Conservation (phyloP, 2,797 vertebrate species). For the Sebastiscus albofasciatus region DNA sequence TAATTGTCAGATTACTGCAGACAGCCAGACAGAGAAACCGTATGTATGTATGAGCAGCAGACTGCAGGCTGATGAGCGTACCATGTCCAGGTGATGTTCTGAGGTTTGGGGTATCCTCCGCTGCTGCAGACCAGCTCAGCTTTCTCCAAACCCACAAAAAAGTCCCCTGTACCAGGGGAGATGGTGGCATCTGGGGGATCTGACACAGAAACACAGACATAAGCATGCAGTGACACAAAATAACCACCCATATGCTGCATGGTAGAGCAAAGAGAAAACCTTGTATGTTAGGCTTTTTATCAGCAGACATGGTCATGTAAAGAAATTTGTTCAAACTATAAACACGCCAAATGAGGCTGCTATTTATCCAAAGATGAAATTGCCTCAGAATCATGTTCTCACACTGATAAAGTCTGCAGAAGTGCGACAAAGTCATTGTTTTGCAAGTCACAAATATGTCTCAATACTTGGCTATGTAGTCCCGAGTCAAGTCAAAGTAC, state of each 20-base stretch:
- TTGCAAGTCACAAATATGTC: not conserved
- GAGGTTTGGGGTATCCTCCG: slow-evolving; percentile 73
- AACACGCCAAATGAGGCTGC: not conserved
- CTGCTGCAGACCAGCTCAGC: slow-evolving; percentile 74
- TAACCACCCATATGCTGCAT: not conserved
- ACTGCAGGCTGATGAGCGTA: slow-evolving; percentile 42
- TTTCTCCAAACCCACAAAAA: slow-evolving; percentile 63
- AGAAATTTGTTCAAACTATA: not conserved
- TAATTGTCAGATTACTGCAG: slow-evolving; percentile 31
- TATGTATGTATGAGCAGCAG: not conserved
- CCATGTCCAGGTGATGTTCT: slow-evolving; percentile 82
- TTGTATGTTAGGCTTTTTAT: not conserved
- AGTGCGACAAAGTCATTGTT: not conserved
- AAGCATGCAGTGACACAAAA: not conserved
- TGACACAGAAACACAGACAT: slow-evolving; percentile 56
- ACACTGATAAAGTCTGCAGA: not conserved
- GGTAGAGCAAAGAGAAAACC: not conserved
- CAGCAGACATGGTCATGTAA: not conserved
- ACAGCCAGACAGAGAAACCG: slow-evolving; percentile 6
- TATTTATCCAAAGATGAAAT: not conserved
- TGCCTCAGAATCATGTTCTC: not conserved
- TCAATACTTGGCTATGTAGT: not conserved
- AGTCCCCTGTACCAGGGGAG: slow-evolving; percentile 31
- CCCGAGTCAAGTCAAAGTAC: not conserved
- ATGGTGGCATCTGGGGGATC: slow-evolving; percentile 81